A percentile compares a stretch with the other conserved stretches of the same genome.
Evolutionary conservation across 1,140 invertebrate genomes (phyloP).

Genomic region (Globodera ellingtonae): DNA sequence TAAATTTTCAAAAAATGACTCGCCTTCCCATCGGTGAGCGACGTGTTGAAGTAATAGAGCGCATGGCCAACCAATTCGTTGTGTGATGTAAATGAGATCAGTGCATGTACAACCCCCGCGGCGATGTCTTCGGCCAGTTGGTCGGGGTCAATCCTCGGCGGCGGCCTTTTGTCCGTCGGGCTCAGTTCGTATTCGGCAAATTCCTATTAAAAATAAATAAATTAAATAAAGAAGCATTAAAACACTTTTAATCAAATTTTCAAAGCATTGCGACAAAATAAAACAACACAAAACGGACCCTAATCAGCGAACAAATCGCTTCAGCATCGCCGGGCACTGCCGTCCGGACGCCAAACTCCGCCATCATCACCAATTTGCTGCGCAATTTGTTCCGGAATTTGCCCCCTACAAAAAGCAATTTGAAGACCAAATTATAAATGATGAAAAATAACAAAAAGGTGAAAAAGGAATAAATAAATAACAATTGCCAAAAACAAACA

Average conservation of each 20-base stretch:
- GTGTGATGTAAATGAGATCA: background rate
- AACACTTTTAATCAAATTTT: background rate
- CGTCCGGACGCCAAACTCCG: background rate
- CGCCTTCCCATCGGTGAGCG: background rate
- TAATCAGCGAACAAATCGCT: background rate
- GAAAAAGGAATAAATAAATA: too few species aligned
- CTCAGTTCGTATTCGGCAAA: background rate
- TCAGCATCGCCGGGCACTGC: background rate
- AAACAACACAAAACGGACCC: background rate
- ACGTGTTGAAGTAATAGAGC: background rate
- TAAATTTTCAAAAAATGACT: background rate
- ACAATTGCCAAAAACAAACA: too few species aligned
- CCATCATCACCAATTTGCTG: background rate
- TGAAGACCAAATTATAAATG: too few species aligned
- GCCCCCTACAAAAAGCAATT: too few species aligned
- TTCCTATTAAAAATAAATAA: background rate
- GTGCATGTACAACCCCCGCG: background rate
- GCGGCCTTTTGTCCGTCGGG: background rate
- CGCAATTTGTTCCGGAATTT: too few species aligned
- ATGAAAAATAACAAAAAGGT: too few species aligned
- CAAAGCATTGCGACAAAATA: too few species aligned
- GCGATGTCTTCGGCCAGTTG: background rate
- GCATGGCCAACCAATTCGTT: constrained; percentile 6
- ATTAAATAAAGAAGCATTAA: too few species aligned
- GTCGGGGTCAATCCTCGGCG: background rate